Base-by-base conservation (phyloP, 2,797 vertebrate genomes). In the Fistularia tabacaria region DNA sequence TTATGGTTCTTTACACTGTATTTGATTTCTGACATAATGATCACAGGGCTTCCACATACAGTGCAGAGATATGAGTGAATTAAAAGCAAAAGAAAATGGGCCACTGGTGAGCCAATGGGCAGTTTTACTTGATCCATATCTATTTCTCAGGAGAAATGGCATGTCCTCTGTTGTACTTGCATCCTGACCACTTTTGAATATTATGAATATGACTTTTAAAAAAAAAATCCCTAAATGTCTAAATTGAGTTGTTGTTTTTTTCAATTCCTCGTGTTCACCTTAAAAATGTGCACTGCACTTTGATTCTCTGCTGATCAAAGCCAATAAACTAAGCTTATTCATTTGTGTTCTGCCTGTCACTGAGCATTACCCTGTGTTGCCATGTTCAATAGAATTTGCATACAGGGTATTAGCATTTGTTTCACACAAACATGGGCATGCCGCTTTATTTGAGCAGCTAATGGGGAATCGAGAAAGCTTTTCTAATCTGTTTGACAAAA, bases 391-490 rank as follows among this genome's bases (percentile, higher is more conserved):
- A 60, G 51, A 68, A 85, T 87, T 85, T 82, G 79, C 88, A 88
- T 88, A 69, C 55, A 14, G 57, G 50, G 62, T 82, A 81, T 89
- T 85, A 79, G 78, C 70, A 76, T 46, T 54, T 70, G 74, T 73
- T 64, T 68, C 73, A 67, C 83, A 81, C 79, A 84, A 85, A 82
- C 77, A 76, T 71, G 69, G 14, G n/a, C 76, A 61, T 60, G 67
- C 66, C 70, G 77, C 73, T 88, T 89, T 88, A 88, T 86, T 89
- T 85, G 81, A 83, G 74, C 80, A 74, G 82, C 80, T 89, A 89
- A 90, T 90, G 84, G 79, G 73, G 82, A 90, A 86, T 74, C 74
- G 61, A 85, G 83, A 85, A 85, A 88, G 81, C 86, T 87, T 88
- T 81, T 82, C 83, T 90, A 90, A 90, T 88, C 86, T 87, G 84